Conservation (phyloP, 2,888 invertebrate genomes). For the Ectemnius lituratus region DNA sequence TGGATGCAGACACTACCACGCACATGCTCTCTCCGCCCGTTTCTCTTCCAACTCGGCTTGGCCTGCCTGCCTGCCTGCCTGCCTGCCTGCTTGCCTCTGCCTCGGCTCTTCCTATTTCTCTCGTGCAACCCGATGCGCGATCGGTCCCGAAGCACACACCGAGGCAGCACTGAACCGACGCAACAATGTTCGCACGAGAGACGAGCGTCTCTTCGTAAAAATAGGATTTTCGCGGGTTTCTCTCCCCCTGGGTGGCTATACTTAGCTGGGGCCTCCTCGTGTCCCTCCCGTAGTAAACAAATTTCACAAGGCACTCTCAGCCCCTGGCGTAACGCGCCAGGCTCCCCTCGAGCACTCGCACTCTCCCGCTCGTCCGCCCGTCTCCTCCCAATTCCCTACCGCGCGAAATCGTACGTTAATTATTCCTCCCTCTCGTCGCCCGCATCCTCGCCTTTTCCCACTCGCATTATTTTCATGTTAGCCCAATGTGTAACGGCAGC, state of each 20-base stretch:
- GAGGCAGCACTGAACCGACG: conserved; percentile 28
- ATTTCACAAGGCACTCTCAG: conserved; percentile 54
- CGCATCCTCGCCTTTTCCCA: too few relatives aligned
- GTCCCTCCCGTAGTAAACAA: conserved; percentile 69
- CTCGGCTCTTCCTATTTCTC: conserved; percentile 29
- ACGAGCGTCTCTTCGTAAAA: conserved; percentile 64
- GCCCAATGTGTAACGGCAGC: too few relatives aligned
- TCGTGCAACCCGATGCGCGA: conserved; percentile 26
- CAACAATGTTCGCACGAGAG: conserved; percentile 53
- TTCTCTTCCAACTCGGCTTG: too few relatives aligned
- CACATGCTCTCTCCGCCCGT: not conserved
- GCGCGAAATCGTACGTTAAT: too few relatives aligned
- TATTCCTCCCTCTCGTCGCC: too few relatives aligned
- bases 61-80: not conserved
- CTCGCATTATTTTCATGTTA: conserved; percentile 50
- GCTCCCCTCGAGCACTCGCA: not conserved
- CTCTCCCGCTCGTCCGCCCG: too few relatives aligned
- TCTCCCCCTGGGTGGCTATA: conserved; percentile 65
- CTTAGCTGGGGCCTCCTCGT: conserved; percentile 66
- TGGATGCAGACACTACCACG: conserved; percentile 34
- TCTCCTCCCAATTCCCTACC: too few relatives aligned
- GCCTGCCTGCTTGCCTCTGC: not conserved
- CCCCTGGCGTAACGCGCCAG: conserved; percentile 27
- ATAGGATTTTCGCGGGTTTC: conserved; percentile 73
- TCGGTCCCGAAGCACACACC: conserved; percentile 13